These are phyloP conservation scores for Rhinatrema bivittatum DNA, from an alignment of 2,797 vertebrate genomes.

Conservation along the genomic window DNA sequence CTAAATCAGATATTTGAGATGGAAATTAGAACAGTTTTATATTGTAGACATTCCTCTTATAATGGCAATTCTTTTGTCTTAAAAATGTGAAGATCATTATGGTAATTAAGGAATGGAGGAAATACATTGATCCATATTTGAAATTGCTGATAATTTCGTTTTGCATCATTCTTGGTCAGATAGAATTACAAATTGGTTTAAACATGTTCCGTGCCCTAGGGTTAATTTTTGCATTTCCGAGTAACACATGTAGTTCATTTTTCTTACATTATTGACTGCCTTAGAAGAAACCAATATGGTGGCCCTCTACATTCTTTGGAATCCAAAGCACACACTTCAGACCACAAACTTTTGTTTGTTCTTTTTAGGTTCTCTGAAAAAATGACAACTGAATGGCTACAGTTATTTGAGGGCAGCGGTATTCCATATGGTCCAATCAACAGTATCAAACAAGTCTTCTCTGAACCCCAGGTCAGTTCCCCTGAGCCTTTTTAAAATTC, in stretches of 20 bases:
- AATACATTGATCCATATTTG: constrained; percentile 24
- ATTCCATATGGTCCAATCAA: constrained; percentile 90
- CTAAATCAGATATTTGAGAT: constrained; percentile 31
- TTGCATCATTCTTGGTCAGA: constrained; percentile 29
- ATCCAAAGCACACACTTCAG: constrained; percentile 19
- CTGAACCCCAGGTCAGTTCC: constrained; percentile 78
- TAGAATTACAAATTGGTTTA: constrained; percentile 24
- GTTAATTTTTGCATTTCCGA: constrained; percentile 26
- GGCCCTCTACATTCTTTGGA: constrained; percentile 13
- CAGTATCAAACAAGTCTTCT: constrained; percentile 81
- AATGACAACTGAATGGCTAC: constrained; percentile 73
- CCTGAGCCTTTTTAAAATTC: constrained; percentile 6
- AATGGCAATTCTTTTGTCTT: constrained; percentile 20
- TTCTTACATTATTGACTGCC: constrained; percentile 22
- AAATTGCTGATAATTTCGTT: constrained; percentile 33
- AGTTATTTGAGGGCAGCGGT: constrained; percentile 75
- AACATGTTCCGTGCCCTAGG: constrained; percentile 13
- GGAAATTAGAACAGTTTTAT: constrained; percentile 18
- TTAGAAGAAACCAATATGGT: constrained; percentile 25
- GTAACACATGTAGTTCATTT: constrained; percentile 21
- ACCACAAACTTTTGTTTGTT: constrained; percentile 32
- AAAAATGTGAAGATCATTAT: constrained; percentile 23
- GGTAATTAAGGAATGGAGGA: constrained; percentile 31
- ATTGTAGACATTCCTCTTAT: constrained; percentile 1
- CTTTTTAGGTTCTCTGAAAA: constrained; percentile 76